phyloP scores from a whole-genome alignment of 2,113 vertebrate species.

The Ariopsis seemanni region DNA sequence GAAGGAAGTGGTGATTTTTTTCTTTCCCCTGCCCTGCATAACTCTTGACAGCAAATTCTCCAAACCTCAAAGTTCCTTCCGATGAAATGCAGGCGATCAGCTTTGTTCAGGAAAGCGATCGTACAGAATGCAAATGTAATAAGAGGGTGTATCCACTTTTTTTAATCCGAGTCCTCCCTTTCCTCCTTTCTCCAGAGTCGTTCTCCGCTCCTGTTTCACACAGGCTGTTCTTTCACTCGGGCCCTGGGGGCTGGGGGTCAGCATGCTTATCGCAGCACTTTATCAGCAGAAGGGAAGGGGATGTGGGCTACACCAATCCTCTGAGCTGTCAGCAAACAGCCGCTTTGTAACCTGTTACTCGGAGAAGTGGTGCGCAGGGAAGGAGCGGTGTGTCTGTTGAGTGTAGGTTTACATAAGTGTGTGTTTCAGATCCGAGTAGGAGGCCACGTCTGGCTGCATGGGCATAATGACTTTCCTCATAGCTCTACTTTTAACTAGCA shows the following conservation, averaged over 20 bases:
- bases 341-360: slow-evolving; percentile 77
- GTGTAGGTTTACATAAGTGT: slow-evolving; percentile 28
- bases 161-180: slow-evolving; percentile 42
- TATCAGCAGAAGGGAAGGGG: slow-evolving; percentile 85
- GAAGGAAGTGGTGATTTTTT: background rate
- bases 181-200: slow-evolving; percentile 47
- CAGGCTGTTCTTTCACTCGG: slow-evolving; percentile 82
- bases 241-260: slow-evolving; percentile 73
- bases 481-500: background rate
- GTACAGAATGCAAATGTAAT: slow-evolving; percentile 26
- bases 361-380: slow-evolving; percentile 48
- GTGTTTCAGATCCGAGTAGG: slow-evolving; percentile 22
- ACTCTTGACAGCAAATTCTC: background rate
- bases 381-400: slow-evolving; percentile 23
- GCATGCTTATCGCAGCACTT: slow-evolving; percentile 94
- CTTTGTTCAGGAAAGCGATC: slow-evolving; percentile 3
- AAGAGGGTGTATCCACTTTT: slow-evolving; percentile 25
- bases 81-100: background rate
- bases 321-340: slow-evolving; percentile 76
- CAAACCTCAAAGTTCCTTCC: slow-evolving; percentile 23
- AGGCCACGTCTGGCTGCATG: slow-evolving; percentile 30
- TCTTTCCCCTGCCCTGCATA: background rate
- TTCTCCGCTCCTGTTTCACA: slow-evolving; percentile 67
- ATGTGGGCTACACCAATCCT: slow-evolving; percentile 85
- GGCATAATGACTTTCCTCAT: slow-evolving; percentile 21